Base-by-base conservation (phyloP, 64 coral and sea anemone species). In the Exaiptasia diaphana region DNA sequence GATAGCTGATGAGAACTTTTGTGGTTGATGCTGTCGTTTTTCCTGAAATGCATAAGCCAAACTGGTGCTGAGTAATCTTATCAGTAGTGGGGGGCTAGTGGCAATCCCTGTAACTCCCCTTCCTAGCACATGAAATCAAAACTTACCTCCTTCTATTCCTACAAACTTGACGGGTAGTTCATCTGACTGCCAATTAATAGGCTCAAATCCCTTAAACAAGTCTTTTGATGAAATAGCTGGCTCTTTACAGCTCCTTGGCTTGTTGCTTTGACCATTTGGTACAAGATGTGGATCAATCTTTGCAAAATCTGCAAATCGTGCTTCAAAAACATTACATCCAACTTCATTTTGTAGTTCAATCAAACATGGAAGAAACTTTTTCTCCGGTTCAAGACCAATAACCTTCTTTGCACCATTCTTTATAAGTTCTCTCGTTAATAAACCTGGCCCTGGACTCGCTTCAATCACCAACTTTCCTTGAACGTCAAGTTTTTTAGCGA, bases 251-350 rank as follows among this genome's bases (percentile, higher is more conserved):
- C 65, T n/a, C 0, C 60, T 53, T 29, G 80, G 53, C 42, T 61
- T 89, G 5, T 41, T 41, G 1, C 52, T 22, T 3, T 80, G 68
- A 31, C 77, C 75, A 55, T 79, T 79, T 13, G 82, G 90, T 3
- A 82, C 76, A 8, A 73, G 26, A 52, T 92, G 85, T 3, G 85
- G 88, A 72, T 99, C 95, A 38, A 99, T 80, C 86, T 93, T 99
- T 54, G 85, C 87, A 64, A 99, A 93, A 80, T 99, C 95, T 20
- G 75, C 90, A 57, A 68, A 78, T 42, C 64, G 38, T 4, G 90
- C n/a, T 17, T 73, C 68, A 67, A 99, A 75, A 21, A 54, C 26
- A 53, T 80, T 71, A 3, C 33, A 34, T 6, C 67, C 74, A 38
- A 82, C 20, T 38, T 92, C 67, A 4, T 38, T 55, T 64, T 90